A percentile compares a stretch with the other conserved stretches of the same genome.
Evolutionary conservation across 1,140 invertebrate genomes (phyloP).

Genomic region (Pissodes strobi): DNA sequence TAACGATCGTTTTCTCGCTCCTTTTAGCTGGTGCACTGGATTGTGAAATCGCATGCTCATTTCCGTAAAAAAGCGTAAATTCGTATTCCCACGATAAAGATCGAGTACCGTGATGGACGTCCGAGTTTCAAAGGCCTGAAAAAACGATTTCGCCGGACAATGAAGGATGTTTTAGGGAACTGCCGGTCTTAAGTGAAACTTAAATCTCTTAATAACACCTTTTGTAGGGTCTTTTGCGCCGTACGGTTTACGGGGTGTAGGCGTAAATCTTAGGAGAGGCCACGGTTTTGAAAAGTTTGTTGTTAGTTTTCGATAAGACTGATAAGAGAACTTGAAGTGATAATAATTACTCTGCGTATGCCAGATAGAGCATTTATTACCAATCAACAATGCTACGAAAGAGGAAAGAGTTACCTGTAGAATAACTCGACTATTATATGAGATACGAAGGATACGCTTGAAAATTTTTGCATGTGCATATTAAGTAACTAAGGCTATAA

Average conservation of each 20-base stretch:
- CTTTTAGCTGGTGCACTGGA: not conserved
- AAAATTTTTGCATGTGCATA: no score
- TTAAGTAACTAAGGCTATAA: no score
- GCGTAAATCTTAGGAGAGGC: no score
- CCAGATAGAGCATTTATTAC: no score
- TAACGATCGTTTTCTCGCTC: not conserved
- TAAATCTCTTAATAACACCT: conserved; percentile 41
- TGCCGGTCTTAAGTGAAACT: conserved; percentile 32
- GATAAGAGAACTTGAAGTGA: no score
- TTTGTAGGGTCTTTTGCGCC: conserved; percentile 13
- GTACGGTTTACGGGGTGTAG: conserved; percentile 20
- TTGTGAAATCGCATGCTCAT: not conserved
- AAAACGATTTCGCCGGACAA: conserved; percentile 33
- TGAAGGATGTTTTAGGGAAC: conserved; percentile 32
- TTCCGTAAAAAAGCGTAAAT: conserved; percentile 17
- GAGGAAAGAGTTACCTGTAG: no score
- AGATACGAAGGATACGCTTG: no score
- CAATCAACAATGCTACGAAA: no score
- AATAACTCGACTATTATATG: no score
- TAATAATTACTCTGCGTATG: no score
- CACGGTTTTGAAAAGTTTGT: no score
- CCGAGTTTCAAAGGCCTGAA: conserved; percentile 24
- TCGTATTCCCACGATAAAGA: conserved; percentile 45
- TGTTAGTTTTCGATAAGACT: no score
- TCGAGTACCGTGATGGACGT: conserved; percentile 37